A percentile compares a stretch with the other conserved stretches of the same genome.
These are phyloP conservation scores for Fragariocoptes setiger DNA, from an alignment of 1,140 invertebrate species.

Conservation along the genomic window DNA sequence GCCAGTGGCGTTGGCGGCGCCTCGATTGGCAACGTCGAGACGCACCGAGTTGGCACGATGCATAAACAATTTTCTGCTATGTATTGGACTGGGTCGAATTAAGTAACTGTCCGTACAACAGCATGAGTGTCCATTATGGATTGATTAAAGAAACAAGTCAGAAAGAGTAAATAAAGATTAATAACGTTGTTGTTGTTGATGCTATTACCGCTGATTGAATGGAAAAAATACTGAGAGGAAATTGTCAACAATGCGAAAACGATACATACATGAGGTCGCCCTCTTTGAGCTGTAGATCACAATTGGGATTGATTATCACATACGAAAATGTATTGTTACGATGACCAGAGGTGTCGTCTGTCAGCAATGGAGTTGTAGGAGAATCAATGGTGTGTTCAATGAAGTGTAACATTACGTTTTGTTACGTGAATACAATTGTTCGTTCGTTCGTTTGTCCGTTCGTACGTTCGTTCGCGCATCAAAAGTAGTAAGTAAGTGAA, in stretches of 20 bases:
- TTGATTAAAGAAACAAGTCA: neutral
- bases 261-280: slow-evolving; percentile 64
- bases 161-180: neutral
- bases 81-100: slow-evolving; percentile 58
- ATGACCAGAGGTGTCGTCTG: slow-evolving; percentile 63
- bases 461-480: neutral
- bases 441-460: neutral
- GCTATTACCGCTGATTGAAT: neutral
- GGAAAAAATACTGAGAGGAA: neutral
- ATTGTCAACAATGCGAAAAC: slow-evolving; percentile 3
- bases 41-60: slow-evolving; percentile 9
- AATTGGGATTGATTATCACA: slow-evolving; percentile 91
- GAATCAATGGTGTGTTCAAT: no score
- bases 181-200: neutral
- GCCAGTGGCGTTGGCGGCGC: neutral
- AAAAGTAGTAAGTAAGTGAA: neutral
- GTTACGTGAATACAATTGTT: neutral
- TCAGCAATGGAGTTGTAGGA: slow-evolving; percentile 5
- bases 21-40: neutral
- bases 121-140: neutral
- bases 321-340: slow-evolving; percentile 55
- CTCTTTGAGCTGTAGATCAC: slow-evolving; percentile 75
- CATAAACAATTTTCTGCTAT: slow-evolving; percentile 55
- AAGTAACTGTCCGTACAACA: slow-evolving; percentile 24
- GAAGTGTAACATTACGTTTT: no score